phyloP scores from a whole-genome alignment of 2,113 vertebrate genomes.

The Phyllopteryx taeniolatus region DNA sequence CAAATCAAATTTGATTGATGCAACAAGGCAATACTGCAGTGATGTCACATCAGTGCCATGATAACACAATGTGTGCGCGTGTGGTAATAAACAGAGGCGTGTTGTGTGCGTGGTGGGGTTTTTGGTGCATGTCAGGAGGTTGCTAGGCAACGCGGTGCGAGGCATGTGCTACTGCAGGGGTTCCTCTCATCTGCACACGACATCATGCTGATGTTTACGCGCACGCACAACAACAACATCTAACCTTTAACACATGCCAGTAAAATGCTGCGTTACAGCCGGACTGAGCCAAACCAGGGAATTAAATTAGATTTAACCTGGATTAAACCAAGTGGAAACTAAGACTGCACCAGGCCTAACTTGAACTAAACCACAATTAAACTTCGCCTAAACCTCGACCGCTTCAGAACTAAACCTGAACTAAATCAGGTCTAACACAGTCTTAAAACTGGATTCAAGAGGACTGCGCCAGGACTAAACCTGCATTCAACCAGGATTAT shows the following conservation, averaged over 20 bases:
- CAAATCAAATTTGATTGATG: no score
- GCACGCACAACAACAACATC: not conserved
- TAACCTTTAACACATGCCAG: not conserved
- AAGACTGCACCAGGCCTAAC: no score
- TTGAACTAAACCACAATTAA: no score
- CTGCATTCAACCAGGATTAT: not conserved
- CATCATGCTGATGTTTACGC: conserved; percentile 37
- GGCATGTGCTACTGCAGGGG: conserved; percentile 66
- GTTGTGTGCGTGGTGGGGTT: not conserved
- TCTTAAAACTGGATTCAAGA: not conserved
- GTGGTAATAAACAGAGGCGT: no score
- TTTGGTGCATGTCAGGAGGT: conserved; percentile 63
- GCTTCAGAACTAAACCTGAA: not conserved
- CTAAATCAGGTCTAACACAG: not conserved
- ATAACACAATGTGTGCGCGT: no score
- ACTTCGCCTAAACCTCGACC: not conserved
- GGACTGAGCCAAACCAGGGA: not conserved
- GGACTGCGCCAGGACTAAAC: not conserved
- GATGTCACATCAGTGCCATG: no score
- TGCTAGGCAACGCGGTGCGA: conserved; percentile 70
- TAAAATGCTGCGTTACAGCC: not conserved
- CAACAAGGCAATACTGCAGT: no score
- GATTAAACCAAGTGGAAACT: no score
- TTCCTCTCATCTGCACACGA: conserved; percentile 53
- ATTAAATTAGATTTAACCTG: no score